Base-by-base conservation (phyloP, 2,113 vertebrate species). In the Erythrocercus mccallii region DNA sequence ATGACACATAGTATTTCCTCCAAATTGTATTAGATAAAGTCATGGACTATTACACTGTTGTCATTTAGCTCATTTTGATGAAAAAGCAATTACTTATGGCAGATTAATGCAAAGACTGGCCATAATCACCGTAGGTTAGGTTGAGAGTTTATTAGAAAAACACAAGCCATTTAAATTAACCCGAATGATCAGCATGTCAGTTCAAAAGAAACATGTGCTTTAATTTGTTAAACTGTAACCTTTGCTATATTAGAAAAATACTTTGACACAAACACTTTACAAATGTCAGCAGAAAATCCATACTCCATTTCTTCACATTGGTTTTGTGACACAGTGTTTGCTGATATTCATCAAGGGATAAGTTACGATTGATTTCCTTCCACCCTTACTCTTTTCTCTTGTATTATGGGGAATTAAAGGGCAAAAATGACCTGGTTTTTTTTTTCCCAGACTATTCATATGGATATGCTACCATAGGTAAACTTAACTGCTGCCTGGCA, bases 281-380 rank as follows among this genome's bases (percentile, higher is more conserved):
- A 98, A 98, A 98, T 98, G 97, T 97, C 97, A 98, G 97, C 96
- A 98, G 97, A 98, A 98, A 98, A 98, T 98, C 98, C 80, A 98
- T 98, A 98, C 91, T 97, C 97, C 92, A 98, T 98, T 98, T 98
- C 97, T 98, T 96, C 97, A 97, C 97, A 97, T 97, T 97, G 97
- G 97, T 97, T 98, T 98, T 98, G 97, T 98, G 98, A 98, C 98
- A 98, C 65, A 81, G 51, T 98, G 93, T 97, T 98, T 98, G 96
- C 97, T 97, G 95, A 97, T 98, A 97, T 96, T 98, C 96, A 24
- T 98, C 97, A 95, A 97, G 97, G 98, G 97, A 98, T 98, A 97
- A 97, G 96, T 97, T 97, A 85, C 92, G 56, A 98, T 98, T 98
- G 98, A 98, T 98, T 98, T 98, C 92, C 95, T 97, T 96, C 93